These are phyloP conservation scores for Sebastes glaucus DNA, from an alignment of 2,797 vertebrate species.

Conservation along the genomic window DNA sequence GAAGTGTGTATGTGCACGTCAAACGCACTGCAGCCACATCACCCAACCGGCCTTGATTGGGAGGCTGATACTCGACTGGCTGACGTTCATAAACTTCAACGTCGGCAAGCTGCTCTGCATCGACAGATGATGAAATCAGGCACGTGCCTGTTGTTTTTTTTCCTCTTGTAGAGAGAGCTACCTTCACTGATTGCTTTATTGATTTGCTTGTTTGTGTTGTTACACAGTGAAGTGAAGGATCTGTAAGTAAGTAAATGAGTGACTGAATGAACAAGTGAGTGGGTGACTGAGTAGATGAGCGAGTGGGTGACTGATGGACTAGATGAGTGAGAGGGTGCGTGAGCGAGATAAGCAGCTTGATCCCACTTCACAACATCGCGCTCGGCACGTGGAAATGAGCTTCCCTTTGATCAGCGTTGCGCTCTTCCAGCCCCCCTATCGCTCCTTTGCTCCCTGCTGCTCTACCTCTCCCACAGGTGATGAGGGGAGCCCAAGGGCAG, in stretches of 20 bases:
- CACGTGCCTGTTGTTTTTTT: background rate
- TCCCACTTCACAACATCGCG: conserved; percentile 56
- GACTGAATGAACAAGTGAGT: conserved; percentile 34
- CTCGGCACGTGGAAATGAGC: conserved; percentile 57
- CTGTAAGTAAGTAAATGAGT: conserved; percentile 42
- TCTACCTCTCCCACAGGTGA: conserved; percentile 70
- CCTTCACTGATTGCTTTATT: conserved; percentile 51
- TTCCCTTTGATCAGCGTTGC: conserved; percentile 70
- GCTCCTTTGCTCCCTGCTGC: conserved; percentile 64
- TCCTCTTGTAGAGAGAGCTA: conserved; percentile 7
- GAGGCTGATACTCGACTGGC: conserved; percentile 1
- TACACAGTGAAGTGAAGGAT: conserved; percentile 33
- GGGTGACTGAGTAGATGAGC: conserved; percentile 25
- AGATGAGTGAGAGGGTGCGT: conserved; percentile 50
- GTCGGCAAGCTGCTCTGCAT: conserved; percentile 30
- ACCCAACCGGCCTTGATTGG: conserved; percentile 8
- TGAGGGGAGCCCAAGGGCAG: conserved; percentile 51
- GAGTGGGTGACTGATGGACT: conserved; percentile 51
- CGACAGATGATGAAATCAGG: conserved; percentile 47
- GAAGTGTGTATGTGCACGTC: background rate
- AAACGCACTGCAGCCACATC: background rate
- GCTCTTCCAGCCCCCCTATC: conserved; percentile 35
- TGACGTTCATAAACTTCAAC: conserved; percentile 40
- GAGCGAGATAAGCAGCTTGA: conserved; percentile 67
- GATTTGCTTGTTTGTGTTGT: conserved; percentile 48